A percentile compares a stretch with the other conserved stretches of the same genome.
phyloP scores from a whole-genome alignment of 2,888 invertebrate species.

The Boloria euphrosyne region DNA sequence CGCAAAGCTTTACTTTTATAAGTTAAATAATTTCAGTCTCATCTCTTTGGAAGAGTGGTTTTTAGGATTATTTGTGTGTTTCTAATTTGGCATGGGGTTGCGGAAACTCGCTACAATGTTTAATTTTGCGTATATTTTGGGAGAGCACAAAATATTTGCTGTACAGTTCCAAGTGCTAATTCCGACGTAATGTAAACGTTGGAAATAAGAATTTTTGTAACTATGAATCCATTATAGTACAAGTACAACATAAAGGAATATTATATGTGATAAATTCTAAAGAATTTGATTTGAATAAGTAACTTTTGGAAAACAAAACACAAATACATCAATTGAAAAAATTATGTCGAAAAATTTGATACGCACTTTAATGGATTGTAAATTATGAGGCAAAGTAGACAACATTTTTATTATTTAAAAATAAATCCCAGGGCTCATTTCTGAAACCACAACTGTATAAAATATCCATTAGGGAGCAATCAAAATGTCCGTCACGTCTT shows the following conservation, averaged over 20 bases:
- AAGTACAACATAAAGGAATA: too few relatives aligned
- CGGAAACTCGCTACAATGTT: slow-evolving; percentile 45
- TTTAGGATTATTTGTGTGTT: slow-evolving; percentile 52
- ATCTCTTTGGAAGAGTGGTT: slow-evolving; percentile 46
- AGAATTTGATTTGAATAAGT: too few relatives aligned
- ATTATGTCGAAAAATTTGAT: slow-evolving; percentile 22
- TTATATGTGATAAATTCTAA: too few relatives aligned
- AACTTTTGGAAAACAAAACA: too few relatives aligned
- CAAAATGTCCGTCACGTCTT: slow-evolving; percentile 50
- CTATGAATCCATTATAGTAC: not conserved
- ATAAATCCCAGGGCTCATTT: slow-evolving; percentile 36
- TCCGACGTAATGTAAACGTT: not conserved
- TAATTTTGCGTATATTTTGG: slow-evolving; percentile 44
- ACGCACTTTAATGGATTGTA: slow-evolving; percentile 30
- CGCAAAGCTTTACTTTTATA: slow-evolving; percentile 48
- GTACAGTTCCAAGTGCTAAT: not conserved
- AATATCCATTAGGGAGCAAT: slow-evolving; percentile 45
- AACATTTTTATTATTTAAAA: slow-evolving; percentile 38
- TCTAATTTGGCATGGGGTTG: slow-evolving; percentile 48
- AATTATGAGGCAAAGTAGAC: slow-evolving; percentile 29
- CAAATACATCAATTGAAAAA: slow-evolving; percentile 3
- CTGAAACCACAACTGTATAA: slow-evolving; percentile 40
- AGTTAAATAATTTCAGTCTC: slow-evolving; percentile 40
- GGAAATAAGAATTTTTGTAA: not conserved
- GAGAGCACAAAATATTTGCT: not conserved